Percentiles rank a stretch among this genome's conserved stretches.
These are phyloP conservation scores for Achatina immaculata DNA, from an alignment of 1,140 invertebrate genomes.

Conservation along the genomic window DNA sequence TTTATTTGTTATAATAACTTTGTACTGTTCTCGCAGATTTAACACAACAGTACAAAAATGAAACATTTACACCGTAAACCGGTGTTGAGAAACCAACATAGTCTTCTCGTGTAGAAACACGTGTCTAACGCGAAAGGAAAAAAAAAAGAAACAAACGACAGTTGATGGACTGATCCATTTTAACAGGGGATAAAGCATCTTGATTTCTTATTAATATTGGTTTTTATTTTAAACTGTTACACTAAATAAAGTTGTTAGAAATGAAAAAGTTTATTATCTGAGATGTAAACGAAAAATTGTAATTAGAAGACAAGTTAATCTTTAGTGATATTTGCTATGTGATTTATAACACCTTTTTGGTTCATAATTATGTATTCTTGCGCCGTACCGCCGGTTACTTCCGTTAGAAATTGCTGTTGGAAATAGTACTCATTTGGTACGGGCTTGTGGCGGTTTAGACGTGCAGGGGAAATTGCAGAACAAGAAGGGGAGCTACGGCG, in stretches of 20 bases:
- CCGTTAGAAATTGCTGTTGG: slow-evolving; percentile 26
- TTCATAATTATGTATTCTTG: neutral
- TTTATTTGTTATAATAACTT: no score
- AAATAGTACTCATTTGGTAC: slow-evolving; percentile 22
- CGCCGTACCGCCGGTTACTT: slow-evolving; percentile 16
- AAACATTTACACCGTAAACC: neutral
- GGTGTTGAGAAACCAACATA: neutral
- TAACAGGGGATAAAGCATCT: neutral
- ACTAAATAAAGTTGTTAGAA: no score
- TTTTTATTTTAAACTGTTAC: no score
- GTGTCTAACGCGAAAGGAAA: slow-evolving; percentile 4
- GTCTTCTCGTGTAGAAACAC: neutral
- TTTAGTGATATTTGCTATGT: no score
- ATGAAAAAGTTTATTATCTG: no score
- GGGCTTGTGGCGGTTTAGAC: neutral
- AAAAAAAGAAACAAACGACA: slow-evolving; percentile 14
- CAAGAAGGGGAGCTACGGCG: neutral
- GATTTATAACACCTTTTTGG: neutral
- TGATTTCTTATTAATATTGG: no score
- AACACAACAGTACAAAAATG: no score
- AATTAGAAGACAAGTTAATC: no score
- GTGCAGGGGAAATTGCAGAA: neutral
- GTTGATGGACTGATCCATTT: neutral
- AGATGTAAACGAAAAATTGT: no score
- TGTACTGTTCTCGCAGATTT: no score